These are phyloP conservation scores for Vesta saturnalis DNA, from an alignment of 2,888 invertebrate species.

Conservation along the genomic window DNA sequence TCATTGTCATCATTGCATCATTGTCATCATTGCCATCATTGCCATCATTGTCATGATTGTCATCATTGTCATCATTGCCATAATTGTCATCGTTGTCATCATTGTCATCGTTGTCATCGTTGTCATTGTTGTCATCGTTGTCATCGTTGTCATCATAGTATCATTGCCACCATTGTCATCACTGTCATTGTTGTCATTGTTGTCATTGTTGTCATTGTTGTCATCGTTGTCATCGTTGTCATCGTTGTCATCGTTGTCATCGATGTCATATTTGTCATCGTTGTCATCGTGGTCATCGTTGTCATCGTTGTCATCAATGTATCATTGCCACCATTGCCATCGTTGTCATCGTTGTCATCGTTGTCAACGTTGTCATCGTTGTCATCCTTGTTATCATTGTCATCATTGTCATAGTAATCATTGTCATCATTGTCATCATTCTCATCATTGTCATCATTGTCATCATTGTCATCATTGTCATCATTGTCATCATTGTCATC, in stretches of 20 bases:
- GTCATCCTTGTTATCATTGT: no score
- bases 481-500: neutral
- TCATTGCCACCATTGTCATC: no score
- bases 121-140: neutral
- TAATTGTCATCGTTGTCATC: neutral
- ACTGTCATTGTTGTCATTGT: no score
- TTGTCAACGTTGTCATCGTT: no score
- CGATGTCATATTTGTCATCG: no score
- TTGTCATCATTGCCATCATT: neutral
- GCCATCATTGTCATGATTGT: neutral
- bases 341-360: no score
- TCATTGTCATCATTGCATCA: neutral
- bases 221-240: no score
- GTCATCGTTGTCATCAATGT: no score
- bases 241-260: no score
- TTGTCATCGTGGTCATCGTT: no score
- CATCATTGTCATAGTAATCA: neutral
- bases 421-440: neutral
- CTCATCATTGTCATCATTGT: neutral
- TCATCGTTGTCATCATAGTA: neutral
- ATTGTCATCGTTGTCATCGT: neutral
- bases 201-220: no score
- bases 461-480: neutral
- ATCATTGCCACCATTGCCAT: no score
- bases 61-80: neutral